These are phyloP conservation scores for Oryzias woworae DNA, from an alignment of 2,113 vertebrate genomes.

Conservation along the genomic window DNA sequence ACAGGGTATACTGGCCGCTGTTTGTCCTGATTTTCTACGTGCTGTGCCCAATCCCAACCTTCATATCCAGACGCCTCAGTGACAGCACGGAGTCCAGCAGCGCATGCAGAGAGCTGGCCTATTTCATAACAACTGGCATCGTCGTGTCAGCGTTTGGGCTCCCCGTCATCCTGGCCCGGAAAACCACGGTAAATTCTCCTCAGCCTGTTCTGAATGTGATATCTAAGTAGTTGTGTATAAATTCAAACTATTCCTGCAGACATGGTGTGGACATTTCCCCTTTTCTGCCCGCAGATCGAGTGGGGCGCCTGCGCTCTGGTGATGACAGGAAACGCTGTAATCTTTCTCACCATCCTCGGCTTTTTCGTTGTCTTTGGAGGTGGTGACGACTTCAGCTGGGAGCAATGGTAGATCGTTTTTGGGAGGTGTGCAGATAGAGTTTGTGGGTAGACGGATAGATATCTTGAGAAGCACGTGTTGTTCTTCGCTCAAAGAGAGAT, in stretches of 20 bases:
- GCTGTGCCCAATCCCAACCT: constrained; percentile 89
- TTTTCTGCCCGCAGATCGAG: constrained; percentile 81
- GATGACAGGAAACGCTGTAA: constrained; percentile 91
- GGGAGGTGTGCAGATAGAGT: constrained; percentile 12
- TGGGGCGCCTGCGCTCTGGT: constrained; percentile 97
- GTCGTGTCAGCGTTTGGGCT: constrained; percentile 93
- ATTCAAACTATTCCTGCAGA: background rate
- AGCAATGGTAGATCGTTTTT: constrained; percentile 85
- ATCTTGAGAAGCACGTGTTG: constrained; percentile 22
- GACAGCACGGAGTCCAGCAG: constrained; percentile 89
- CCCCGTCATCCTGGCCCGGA: constrained; percentile 87
- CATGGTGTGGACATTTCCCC: no score
- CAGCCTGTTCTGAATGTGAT: no score
- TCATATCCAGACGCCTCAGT: constrained; percentile 85
- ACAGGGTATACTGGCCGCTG: constrained; percentile 92
- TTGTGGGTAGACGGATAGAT: constrained; percentile 19
- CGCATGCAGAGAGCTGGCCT: constrained; percentile 89
- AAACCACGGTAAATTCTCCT: constrained; percentile 77
- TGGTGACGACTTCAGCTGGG: constrained; percentile 96
- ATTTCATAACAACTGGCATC: constrained; percentile 94
- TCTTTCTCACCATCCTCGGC: constrained; percentile 93
- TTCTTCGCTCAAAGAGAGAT: constrained; percentile 16
- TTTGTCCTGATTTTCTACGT: constrained; percentile 92
- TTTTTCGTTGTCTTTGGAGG: constrained; percentile 94
- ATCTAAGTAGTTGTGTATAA: background rate